Percentiles rank a stretch among this genome's conserved stretches.
Conservation (phyloP, 2,797 vertebrate species). For the Pipistrellus pipistrellus region DNA sequence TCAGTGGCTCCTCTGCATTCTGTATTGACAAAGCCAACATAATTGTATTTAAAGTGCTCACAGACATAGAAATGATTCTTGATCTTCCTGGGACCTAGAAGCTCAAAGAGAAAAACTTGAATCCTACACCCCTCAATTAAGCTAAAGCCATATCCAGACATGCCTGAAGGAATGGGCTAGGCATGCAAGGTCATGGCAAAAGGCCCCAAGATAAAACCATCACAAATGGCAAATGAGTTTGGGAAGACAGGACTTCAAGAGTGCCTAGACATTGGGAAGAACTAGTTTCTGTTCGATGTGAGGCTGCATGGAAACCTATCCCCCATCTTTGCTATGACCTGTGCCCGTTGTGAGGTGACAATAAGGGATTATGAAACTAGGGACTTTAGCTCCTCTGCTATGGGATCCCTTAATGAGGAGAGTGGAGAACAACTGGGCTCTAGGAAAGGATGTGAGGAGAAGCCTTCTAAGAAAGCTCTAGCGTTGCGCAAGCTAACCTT, state of each 20-base stretch:
- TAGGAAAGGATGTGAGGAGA: background rate
- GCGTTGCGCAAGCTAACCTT: background rate
- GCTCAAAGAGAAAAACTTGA: conserved; percentile 17
- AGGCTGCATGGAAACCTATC: background rate
- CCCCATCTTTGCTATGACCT: background rate
- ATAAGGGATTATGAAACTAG: background rate
- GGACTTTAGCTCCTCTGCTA: background rate
- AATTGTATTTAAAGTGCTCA: background rate
- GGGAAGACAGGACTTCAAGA: background rate
- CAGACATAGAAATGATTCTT: conserved; percentile 13
- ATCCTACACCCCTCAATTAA: background rate
- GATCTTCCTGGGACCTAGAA: conserved; percentile 15
- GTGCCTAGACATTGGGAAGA: background rate
- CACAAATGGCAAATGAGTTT: background rate
- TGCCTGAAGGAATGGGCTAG: background rate
- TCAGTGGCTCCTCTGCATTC: background rate
- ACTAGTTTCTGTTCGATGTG: background rate
- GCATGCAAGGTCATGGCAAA: background rate
- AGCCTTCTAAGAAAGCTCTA: background rate
- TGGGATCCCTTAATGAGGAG: background rate
- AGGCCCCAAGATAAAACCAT: background rate
- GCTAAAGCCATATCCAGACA: background rate
- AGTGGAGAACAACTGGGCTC: background rate
- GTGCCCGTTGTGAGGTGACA: background rate
- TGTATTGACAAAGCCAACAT: background rate